phyloP scores from a whole-genome alignment of 2,888 invertebrate species.

The Lithophane semibrunnea region DNA sequence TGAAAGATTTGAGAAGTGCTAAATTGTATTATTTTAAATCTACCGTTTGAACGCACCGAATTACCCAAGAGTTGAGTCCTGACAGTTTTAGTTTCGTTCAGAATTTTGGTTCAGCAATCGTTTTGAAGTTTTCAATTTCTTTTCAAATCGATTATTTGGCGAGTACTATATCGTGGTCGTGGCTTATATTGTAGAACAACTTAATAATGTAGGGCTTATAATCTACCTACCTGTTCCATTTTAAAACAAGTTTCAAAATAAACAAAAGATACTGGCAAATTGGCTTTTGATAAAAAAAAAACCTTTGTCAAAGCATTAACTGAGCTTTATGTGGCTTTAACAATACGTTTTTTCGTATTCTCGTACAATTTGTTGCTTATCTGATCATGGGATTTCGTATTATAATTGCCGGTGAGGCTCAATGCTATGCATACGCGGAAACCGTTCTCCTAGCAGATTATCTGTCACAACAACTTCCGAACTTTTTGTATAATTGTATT shows the following conservation, averaged over 20 bases:
- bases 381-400: constrained; percentile 86
- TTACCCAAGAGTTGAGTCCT: neutral
- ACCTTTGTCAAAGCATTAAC: neutral
- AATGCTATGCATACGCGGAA: constrained; percentile 89
- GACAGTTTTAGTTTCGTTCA: constrained; percentile 34
- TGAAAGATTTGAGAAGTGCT: neutral
- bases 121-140: neutral
- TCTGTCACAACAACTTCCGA: constrained; percentile 88
- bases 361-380: neutral
- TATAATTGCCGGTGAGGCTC: constrained; percentile 89
- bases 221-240: no score
- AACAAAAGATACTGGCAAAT: constrained; percentile 5
- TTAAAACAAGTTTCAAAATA: neutral
- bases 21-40: neutral
- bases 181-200: neutral
- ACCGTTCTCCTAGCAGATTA: constrained; percentile 89
- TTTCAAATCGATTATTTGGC: neutral
- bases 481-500: constrained; percentile 88
- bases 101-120: constrained; percentile 5
- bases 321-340: no score
- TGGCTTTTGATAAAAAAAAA: neutral
- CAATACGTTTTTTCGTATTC: no score
- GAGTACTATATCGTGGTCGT: neutral
- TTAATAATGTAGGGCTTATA: no score
- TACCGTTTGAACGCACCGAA: constrained; percentile 11